Evolutionary conservation across 2,113 vertebrate genomes (phyloP), one percentile per base, ranked within the genome.

Genomic region (Synodontis membranacea): DNA sequence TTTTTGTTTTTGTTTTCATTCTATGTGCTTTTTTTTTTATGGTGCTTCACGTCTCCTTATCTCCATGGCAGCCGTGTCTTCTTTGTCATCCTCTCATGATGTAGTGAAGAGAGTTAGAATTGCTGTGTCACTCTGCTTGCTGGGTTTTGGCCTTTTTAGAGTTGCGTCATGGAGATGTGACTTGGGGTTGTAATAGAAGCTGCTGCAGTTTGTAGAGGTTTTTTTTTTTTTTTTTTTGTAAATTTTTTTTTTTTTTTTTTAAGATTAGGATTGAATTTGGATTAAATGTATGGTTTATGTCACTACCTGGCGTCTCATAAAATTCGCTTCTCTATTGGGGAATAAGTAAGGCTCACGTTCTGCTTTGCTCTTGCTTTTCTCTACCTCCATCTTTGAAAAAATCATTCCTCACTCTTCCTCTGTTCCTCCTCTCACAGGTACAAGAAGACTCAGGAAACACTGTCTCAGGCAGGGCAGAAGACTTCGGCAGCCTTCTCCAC

Each of bases 391-490:
- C 34, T 82, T 48, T 68, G 6, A 62, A 2, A 62, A 2, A 56
- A 64, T 34, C n/a, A 12, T 56, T 31, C 68, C 14, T 15, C 1
- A 11, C 37, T 79, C 46, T 34, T 66, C 34, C 70, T 82, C 39
- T 54, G 23, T 60, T 80, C 17, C 58, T 72, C 1, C 15, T 62
- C 19, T 70, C 79, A 6, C 91, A 99, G 98, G 88, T 99, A 99
- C 56, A 99, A 98, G 95, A 99, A 98, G 95, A 99, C 98, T 88
- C 97, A 98, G 92, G 98, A 99, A 94, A 99, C 98, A 0, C 96
- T 99, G 31, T 96, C 97, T 66, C 96, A 97, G 93, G 98, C 98
- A 0, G 97, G 97, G 78, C 97, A 97, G 95, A 99, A 97, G 94
- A 99, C 98, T 25, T 97, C 95, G 3, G 97, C 97, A 28, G 98